These are phyloP conservation scores for Cotesia congregata DNA, from an alignment of 2,888 invertebrate genomes.

Conservation along the genomic window DNA sequence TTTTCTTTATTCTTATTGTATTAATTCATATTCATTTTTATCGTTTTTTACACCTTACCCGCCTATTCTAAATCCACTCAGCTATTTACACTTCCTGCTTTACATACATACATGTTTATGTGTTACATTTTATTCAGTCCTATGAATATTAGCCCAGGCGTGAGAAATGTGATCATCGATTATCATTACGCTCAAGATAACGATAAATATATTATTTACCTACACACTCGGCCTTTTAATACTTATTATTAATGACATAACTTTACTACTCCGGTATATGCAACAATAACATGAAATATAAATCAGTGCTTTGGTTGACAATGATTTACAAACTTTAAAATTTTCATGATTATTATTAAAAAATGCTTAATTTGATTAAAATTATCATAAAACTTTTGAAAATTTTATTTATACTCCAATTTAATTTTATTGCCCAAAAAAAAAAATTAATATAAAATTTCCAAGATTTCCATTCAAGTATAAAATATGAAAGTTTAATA, in stretches of 20 bases:
- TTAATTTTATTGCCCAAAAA: not conserved
- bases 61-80: not conserved
- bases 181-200: conserved; percentile 26
- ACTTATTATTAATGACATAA: conserved; percentile 1
- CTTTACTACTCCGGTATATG: not conserved
- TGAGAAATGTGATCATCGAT: conserved; percentile 26
- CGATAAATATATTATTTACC: conserved; percentile 19
- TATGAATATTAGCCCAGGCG: conserved; percentile 17
- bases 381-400: too few relatives aligned
- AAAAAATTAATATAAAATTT: not conserved
- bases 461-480: not conserved
- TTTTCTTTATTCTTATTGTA: not conserved
- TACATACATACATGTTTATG: not conserved
- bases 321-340: not conserved
- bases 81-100: conserved; percentile 22
- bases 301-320: not conserved
- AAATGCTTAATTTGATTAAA: not conserved
- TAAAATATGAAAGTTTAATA: not conserved
- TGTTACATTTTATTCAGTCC: conserved; percentile 12
- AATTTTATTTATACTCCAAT: too few relatives aligned
- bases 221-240: conserved; percentile 1
- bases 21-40: not conserved
- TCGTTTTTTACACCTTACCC: not conserved
- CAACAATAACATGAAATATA: not conserved
- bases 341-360: not conserved